These are phyloP conservation scores for Drosophila histrio DNA, from an alignment of 2,888 invertebrate genomes.

Conservation along the genomic window DNA sequence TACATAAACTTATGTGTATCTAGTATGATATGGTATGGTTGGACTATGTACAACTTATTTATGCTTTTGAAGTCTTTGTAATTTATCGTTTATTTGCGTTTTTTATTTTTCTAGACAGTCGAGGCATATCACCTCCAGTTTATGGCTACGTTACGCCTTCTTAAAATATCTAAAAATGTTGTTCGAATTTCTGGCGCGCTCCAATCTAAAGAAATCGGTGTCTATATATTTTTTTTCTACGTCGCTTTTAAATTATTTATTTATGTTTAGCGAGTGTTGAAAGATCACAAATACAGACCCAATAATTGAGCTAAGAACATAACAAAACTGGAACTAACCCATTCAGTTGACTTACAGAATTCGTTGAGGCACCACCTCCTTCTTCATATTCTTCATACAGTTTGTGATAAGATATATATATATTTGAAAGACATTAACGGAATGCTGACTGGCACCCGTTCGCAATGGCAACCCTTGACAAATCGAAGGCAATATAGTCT, in stretches of 20 bases:
- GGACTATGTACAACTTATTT: slow-evolving; percentile 1
- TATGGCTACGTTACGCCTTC: slow-evolving; percentile 26
- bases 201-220: slow-evolving; percentile 42
- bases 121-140: slow-evolving; percentile 47
- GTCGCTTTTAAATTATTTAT: slow-evolving; percentile 70
- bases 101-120: slow-evolving; percentile 7
- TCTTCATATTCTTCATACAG: neutral
- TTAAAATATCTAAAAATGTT: slow-evolving; percentile 24
- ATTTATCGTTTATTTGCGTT: slow-evolving; percentile 51
- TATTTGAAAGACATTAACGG: slow-evolving; percentile 8
- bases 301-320: slow-evolving; percentile 60
- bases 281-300: slow-evolving; percentile 53
- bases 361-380: slow-evolving; percentile 55
- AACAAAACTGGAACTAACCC: slow-evolving; percentile 45
- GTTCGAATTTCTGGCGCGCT: slow-evolving; percentile 27
- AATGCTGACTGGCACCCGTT: slow-evolving; percentile 65
- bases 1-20: neutral
- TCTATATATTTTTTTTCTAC: slow-evolving; percentile 67
- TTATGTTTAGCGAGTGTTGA: slow-evolving; percentile 72
- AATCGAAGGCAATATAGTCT: slow-evolving; percentile 59
- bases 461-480: slow-evolving; percentile 71
- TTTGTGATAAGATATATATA: slow-evolving; percentile 9
- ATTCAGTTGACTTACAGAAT: slow-evolving; percentile 78
- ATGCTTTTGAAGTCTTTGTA: slow-evolving; percentile 31
- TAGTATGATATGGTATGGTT: neutral